Evolutionary conservation across 2,888 invertebrate genomes (phyloP), one percentile per base, ranked within the genome.

Genomic region (Hecatera dysodea): DNA sequence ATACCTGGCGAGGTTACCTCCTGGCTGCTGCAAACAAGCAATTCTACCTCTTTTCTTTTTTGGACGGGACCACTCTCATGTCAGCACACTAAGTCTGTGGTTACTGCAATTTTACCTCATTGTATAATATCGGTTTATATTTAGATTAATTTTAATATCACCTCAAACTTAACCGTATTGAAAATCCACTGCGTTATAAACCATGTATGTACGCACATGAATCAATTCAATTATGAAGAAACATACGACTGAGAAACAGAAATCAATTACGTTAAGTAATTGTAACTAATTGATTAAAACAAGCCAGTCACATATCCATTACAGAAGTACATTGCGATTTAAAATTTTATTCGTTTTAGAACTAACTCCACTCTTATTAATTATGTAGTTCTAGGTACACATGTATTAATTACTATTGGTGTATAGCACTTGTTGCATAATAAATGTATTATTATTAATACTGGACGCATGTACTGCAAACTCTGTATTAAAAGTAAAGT

Each of bases 241-340:
- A 67, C 74, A 46, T 36, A 52, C 8, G 57, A 52, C 46, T 67
- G 29, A 39, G 15, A 64, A 67, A 67, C 59, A 74, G 15, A 46
- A 59, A 67, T 59, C 46, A 74, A 52, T 12, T 60, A 48, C 39
- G 53, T 17, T 74, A n/a, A n/a, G n/a, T n/a, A 33, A 46, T 59
- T 36, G 67, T 67, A 39, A 55, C 48, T 48, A 67, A 60, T 73
- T 67, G 59, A 73, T 75, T 67, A 48, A 59, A 53, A 46, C 39
- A 39, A 74, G 39, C 19, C 46, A 75, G 42, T 75, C 24, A 59
- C n/a, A 22, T 19, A 60, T 61, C 52, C 29, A 36, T 36, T 50
- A 50, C 27, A 56, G 42, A 42, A 70, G 46, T 55, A 57, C 24
- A 39, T 33, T 46, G 36, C 24, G 46, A 42, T 65, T 72, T 48